Percentiles rank a stretch among this genome's conserved stretches.
phyloP scores from a whole-genome alignment of 1,140 invertebrate genomes.

The Drosophila rufa region DNA sequence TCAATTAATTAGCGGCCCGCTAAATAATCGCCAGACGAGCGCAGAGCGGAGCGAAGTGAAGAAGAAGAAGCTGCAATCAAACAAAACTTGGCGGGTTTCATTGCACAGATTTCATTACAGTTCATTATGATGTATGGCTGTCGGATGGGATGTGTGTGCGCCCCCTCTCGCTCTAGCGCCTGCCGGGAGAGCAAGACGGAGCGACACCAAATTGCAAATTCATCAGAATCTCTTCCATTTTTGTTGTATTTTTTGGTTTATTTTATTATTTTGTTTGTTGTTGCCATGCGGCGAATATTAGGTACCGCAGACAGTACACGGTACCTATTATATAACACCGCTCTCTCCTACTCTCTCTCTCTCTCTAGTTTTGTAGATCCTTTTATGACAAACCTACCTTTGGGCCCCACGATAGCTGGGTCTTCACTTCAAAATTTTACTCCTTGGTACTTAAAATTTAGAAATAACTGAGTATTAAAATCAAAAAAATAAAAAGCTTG shows the following conservation, averaged over 20 bases:
- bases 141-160: neutral
- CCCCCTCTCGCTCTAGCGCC: slow-evolving; percentile 4
- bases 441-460: neutral
- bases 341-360: slow-evolving; percentile 1
- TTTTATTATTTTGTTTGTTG: slow-evolving; percentile 19
- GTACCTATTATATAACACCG: slow-evolving; percentile 63
- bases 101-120: slow-evolving; percentile 72
- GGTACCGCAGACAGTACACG: slow-evolving; percentile 5
- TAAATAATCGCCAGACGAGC: slow-evolving; percentile 67
- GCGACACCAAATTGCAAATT: slow-evolving; percentile 57
- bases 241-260: slow-evolving; percentile 4
- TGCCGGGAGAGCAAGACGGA: neutral
- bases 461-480: neutral
- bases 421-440: neutral
- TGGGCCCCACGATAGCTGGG: neutral
- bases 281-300: slow-evolving; percentile 36
- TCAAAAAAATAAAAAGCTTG: neutral
- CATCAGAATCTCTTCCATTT: slow-evolving; percentile 41
- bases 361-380: slow-evolving; percentile 33
- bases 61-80: slow-evolving; percentile 59
- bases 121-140: slow-evolving; percentile 46
- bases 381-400: slow-evolving; percentile 49
- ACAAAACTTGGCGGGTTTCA: slow-evolving; percentile 79
- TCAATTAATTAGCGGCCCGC: slow-evolving; percentile 74
- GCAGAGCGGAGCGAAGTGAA: neutral